Evolutionary conservation across 2,797 vertebrate genomes (phyloP), one percentile per base, ranked within the genome.

Genomic region (Arctocebus calabarensis): DNA sequence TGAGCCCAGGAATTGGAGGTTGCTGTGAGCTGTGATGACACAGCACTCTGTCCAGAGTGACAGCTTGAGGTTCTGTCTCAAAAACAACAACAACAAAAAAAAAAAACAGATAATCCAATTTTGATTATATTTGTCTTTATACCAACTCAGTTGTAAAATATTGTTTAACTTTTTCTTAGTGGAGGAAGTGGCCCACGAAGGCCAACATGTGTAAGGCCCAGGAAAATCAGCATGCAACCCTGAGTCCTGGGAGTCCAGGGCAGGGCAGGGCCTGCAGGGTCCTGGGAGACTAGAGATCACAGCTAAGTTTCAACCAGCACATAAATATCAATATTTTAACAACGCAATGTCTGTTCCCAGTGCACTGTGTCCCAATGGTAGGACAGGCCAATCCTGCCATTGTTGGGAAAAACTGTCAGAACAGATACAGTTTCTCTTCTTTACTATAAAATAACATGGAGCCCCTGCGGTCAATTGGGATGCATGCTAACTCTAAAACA

Each of bases 241-340:
- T 88, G 27, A 25, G 9, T 70, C 34, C 25, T 23, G 3, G 22
- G 22, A 83, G 29, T 52, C 29, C 19, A 66, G 62, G 25, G 32
- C 2, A n/a, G 34, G 43, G 1, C 5, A 34, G 20, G 59, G 27
- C 57, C 48, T 52, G 16, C 19, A 55, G 5, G 3, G 22, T 66
- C 45, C 81, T 48, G 17, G 57, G 16, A 29, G 19, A 70, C 27
- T 70, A 22, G 43, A 83, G 25, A 23, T 34, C 77, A 92, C 19
- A 83, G n/a, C 10, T 64, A n/a, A 93, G 59, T 90, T 79, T 59
- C 22, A 84, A n/a, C 25, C 1, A 62, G 52, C 77, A 88, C 40
- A 37, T 40, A 92, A 90, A 78, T 78, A 92, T 27, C 86, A 74
- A 7, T 59, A 88, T 92, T 93, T 87, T 91, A 77, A 81, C 43